Base-by-base conservation (phyloP, 1,140 invertebrate species). In the Pseudachorutes palmiensis region DNA sequence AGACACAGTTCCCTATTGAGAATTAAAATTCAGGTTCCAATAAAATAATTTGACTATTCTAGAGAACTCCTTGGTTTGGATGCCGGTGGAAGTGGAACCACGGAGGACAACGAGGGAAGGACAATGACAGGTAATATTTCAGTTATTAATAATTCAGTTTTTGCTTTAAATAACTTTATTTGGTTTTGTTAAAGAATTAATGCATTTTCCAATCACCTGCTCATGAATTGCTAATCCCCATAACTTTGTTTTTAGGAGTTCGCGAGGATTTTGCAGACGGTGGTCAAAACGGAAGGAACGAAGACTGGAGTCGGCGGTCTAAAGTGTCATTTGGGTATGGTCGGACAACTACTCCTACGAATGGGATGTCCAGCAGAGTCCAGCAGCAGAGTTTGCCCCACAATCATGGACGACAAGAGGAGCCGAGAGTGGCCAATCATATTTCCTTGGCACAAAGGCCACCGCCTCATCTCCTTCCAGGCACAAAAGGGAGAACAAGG, bases 401-500 rank as follows among this genome's bases (percentile, higher is more conserved):
- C 9, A 16, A n/a, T n/a, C n/a, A n/a, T 9, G 51, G 51, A 9
- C 12, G 51, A 55, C 51, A 55, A 55, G 51, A 26, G 24, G 24
- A 26, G 51, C 12, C 51, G 3, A 19, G 12, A 26, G 51, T 26
- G 5, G 24, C 24, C 9, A 26, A 26, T 19, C 51, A 55, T 26
- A 24, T 26, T 55, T 55, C 51, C 24, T 22, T 55, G 3, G 12
- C 51, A 14, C 51, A 55, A 22, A 9, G 51, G 5, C 51, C 51
- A 14, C 65, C 55, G 22, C 51, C 65, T 33, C 33, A 59, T 61
- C 12, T 55, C 14, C 51, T 55, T 24, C 51, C 51, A 12, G 5
- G 12, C 24, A 14, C 63, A 1, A 73, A 67, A 33, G 67, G 70
- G 2, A 70, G 67, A 30, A 64, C 76, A 0, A 70, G 75, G 49